A percentile compares a stretch with the other conserved stretches of the same genome.
Conservation (phyloP, 2,113 vertebrate genomes). For the Todiramphus saurophagus region DNA sequence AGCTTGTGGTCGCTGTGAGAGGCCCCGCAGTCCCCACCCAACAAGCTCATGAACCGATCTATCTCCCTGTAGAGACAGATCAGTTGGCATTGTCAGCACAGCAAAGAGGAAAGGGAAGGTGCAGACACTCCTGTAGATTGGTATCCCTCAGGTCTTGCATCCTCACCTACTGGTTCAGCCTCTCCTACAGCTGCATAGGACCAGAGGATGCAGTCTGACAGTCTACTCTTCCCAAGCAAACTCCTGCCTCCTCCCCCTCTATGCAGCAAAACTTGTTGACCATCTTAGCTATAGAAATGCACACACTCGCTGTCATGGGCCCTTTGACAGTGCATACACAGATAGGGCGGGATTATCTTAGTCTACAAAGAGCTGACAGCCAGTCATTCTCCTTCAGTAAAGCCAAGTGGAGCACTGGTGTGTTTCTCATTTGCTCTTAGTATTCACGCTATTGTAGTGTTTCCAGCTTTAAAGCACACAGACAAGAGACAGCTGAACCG, state of each 20-base stretch:
- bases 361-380: neutral
- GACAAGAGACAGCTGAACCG: neutral
- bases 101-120: neutral
- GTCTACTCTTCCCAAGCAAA: neutral
- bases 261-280: neutral
- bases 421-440: neutral
- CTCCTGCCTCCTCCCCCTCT: neutral
- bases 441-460: neutral
- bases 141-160: neutral
- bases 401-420: neutral
- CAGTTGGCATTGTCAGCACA: neutral
- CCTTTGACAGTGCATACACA: neutral
- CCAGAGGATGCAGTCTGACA: neutral
- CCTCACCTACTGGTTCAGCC: neutral
- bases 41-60: neutral
- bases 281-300: neutral
- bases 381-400: neutral
- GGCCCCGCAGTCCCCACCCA: neutral
- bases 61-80: neutral
- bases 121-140: neutral
- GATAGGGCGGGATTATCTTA: neutral
- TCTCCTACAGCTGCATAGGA: neutral
- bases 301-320: fast-evolving
- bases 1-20: neutral
- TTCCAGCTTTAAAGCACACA: neutral